These are phyloP conservation scores for Gambusia holbrooki DNA, from an alignment of 2,113 vertebrate species.

Conservation along the genomic window DNA sequence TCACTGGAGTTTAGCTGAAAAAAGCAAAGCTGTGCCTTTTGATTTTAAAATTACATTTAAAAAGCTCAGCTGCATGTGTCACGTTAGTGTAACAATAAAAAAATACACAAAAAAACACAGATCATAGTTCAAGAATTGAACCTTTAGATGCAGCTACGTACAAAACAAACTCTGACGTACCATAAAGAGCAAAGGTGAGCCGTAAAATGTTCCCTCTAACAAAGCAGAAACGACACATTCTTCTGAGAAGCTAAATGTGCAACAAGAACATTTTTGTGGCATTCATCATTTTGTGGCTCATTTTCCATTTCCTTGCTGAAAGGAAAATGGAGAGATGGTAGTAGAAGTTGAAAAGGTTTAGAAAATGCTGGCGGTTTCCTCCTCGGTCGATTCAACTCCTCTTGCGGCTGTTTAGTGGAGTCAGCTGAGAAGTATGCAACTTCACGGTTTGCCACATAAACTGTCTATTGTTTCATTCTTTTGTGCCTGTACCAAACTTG, in stretches of 20 bases:
- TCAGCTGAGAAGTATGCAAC: no score
- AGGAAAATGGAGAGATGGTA: no score
- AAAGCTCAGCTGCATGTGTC: neutral
- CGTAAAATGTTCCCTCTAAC: no score
- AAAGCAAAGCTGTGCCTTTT: slow-evolving; percentile 44
- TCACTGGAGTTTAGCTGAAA: neutral
- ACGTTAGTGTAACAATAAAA: neutral
- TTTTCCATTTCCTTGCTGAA: no score
- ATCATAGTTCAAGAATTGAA: neutral
- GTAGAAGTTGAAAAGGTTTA: neutral
- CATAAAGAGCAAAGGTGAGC: no score
- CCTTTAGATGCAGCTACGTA: neutral
- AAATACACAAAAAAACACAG: neutral
- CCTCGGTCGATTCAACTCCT: neutral
- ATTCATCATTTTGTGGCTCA: no score
- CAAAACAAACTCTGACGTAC: no score
- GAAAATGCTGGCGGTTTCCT: neutral
- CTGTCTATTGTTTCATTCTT: neutral
- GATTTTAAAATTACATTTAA: neutral
- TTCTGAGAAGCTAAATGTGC: no score
- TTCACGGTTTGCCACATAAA: no score
- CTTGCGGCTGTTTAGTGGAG: neutral
- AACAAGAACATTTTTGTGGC: no score
- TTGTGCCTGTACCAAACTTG: slow-evolving; percentile 34
- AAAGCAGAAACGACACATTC: no score